phyloP scores from a whole-genome alignment of 2,797 vertebrate species.

The Typhlichthys eigenmanni region DNA sequence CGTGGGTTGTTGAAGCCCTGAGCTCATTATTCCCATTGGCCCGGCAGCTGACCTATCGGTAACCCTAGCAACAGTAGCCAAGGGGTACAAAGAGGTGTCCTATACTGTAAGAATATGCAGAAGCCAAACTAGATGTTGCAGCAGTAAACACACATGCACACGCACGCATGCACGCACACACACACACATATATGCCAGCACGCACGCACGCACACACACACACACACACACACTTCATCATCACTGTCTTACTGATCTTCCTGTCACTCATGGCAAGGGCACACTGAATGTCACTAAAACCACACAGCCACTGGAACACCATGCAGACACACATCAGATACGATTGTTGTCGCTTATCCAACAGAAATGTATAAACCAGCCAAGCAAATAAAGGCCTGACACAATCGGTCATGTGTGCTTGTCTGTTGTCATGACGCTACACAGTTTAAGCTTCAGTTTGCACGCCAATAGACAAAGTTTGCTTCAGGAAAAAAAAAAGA shows the following conservation, averaged over 20 bases:
- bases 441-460: not conserved
- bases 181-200: constrained; percentile 9
- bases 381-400: constrained; percentile 7
- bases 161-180: constrained; percentile 12
- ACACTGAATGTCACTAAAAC: constrained; percentile 30
- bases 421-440: not conserved
- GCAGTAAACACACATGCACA: constrained; percentile 22
- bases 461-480: no score
- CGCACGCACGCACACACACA: constrained; percentile 29
- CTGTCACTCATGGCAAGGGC: constrained; percentile 44
- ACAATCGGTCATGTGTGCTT: constrained; percentile 3
- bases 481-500: not conserved
- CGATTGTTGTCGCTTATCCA: not conserved
- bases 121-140: constrained; percentile 50
- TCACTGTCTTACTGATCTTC: constrained; percentile 35
- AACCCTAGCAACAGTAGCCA: constrained; percentile 71
- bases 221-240: constrained; percentile 27
- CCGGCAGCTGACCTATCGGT: constrained; percentile 54
- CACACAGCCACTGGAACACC: not conserved
- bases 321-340: not conserved
- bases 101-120: constrained; percentile 62
- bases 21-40: constrained; percentile 62
- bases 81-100: constrained; percentile 45
- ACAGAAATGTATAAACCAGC: not conserved
- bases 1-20: constrained; percentile 51